These are phyloP conservation scores for Hydrotaea cyrtoneurina DNA, from an alignment of 2,888 invertebrate species.

Conservation along the genomic window DNA sequence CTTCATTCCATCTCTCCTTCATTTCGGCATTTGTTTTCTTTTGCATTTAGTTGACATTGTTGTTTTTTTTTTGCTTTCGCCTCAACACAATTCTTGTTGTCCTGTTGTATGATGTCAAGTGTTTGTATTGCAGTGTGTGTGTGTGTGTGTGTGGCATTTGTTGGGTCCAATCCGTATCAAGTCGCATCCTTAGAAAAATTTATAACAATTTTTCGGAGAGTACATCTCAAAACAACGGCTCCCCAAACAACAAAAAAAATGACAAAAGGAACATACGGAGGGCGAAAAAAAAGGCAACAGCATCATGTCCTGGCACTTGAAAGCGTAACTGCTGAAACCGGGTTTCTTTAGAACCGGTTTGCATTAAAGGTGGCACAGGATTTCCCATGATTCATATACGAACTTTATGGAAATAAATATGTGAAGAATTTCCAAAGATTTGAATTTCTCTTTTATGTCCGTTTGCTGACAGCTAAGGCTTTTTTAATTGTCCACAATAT, in stretches of 20 bases:
- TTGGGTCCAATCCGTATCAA: conserved; percentile 65
- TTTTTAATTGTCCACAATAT: too few relatives aligned
- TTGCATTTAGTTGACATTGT: not conserved
- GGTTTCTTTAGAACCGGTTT: too few relatives aligned
- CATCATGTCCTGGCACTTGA: conserved; percentile 43
- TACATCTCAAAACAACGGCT: conserved; percentile 63
- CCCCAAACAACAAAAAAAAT: conserved; percentile 37
- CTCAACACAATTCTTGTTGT: conserved; percentile 43
- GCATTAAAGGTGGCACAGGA: too few relatives aligned
- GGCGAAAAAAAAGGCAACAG: not conserved
- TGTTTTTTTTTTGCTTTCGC: conserved; percentile 17
- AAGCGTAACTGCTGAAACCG: too few relatives aligned
- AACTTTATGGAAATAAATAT: too few relatives aligned
- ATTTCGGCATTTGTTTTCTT: conserved; percentile 46
- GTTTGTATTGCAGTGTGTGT: conserved; percentile 25
- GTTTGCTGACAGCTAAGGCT: too few relatives aligned
- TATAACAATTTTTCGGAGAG: conserved; percentile 60
- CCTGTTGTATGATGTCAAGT: conserved; percentile 59
- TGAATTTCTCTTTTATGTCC: too few relatives aligned
- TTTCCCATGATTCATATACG: too few relatives aligned
- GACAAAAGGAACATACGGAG: conserved; percentile 1
- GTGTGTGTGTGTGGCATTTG: conserved; percentile 33
- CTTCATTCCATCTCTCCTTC: conserved; percentile 42
- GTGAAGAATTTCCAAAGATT: too few relatives aligned
- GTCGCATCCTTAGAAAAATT: conserved; percentile 61